These are phyloP conservation scores for Phaenicophaeus curvirostris DNA, from an alignment of 2,797 vertebrate species.

Conservation along the genomic window DNA sequence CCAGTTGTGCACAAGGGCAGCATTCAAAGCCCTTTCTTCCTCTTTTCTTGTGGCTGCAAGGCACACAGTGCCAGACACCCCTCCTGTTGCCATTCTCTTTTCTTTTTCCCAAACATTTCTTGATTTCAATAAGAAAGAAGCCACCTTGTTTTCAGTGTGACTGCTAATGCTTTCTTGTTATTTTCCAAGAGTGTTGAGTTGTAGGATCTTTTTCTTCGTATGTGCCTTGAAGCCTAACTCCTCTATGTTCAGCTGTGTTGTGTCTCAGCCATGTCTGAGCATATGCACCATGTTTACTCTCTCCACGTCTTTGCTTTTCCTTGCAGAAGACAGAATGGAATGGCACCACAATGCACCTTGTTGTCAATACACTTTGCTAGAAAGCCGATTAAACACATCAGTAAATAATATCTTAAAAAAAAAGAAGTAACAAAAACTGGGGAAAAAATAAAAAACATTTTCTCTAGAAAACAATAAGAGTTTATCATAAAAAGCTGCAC, in stretches of 20 bases:
- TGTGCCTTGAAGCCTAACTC: neutral
- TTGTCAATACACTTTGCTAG: rapidly evolving
- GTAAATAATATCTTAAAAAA: neutral
- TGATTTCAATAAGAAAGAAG: neutral
- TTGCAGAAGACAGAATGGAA: neutral
- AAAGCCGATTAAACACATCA: neutral
- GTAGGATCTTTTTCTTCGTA: neutral
- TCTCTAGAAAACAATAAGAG: neutral
- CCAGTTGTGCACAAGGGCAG: neutral
- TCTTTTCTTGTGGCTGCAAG: rapidly evolving
- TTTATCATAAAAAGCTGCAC: neutral
- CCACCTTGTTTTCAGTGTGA: rapidly evolving
- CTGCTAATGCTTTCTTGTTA: neutral
- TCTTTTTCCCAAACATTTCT: neutral
- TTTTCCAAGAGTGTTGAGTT: neutral
- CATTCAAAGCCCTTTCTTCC: neutral
- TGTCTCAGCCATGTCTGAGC: neutral
- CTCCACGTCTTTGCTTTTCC: neutral
- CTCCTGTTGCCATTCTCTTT: neutral
- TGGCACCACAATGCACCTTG: neutral
- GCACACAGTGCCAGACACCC: rapidly evolving
- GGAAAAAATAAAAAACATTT: neutral
- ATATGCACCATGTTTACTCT: neutral
- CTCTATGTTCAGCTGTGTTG: neutral
- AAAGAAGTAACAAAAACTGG: neutral